Evolutionary conservation across 2,888 invertebrate genomes (phyloP).

Genomic region (Eupithecia insigniata): DNA sequence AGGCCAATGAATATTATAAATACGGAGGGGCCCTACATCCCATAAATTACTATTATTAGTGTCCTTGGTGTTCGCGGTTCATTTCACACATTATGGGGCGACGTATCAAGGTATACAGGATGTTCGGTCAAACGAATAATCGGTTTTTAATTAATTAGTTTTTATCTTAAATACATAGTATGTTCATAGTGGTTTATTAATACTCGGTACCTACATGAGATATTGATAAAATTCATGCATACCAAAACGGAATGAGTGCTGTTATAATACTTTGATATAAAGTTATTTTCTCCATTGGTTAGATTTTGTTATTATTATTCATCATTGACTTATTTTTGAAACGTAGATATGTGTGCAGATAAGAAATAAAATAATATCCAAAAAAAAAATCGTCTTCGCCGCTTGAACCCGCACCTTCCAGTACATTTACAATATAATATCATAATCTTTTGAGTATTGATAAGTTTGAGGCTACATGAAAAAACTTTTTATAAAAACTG

Average conservation of each 20-base stretch:
- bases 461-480: not conserved
- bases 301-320: no score
- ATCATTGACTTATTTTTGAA: no score
- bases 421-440: no score
- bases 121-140: conserved; percentile 4
- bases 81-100: conserved; percentile 57
- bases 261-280: no score
- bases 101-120: conserved; percentile 50
- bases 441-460: not conserved
- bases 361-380: no score
- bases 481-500: not conserved
- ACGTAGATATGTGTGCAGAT: no score
- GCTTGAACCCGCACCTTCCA: no score
- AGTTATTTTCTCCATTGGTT: no score
- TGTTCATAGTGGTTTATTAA: not conserved
- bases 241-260: not conserved
- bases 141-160: conserved; percentile 2
- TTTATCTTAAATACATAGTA: no score
- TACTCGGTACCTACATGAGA: not conserved
- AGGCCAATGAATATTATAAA: conserved; percentile 2
- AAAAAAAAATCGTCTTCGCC: no score
- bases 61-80: conserved; percentile 61
- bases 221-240: not conserved
- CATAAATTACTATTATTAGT: conserved; percentile 51
- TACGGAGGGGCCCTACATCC: conserved; percentile 39